Conservation (phyloP, 2,113 vertebrate genomes). For the Aplodontia rufa region DNA sequence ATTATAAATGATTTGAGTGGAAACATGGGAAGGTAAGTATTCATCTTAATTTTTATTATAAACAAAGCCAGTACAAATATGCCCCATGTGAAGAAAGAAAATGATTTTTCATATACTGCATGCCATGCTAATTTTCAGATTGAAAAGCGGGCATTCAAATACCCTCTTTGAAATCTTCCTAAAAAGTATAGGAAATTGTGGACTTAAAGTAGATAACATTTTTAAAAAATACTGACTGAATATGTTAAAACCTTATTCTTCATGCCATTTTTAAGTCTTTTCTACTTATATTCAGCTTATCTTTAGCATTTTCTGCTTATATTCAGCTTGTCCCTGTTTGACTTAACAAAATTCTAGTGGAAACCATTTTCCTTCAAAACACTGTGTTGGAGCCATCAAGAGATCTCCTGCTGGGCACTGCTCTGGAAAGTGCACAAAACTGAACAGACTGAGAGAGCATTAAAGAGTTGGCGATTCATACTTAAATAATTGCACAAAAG, state of each 20-base stretch:
- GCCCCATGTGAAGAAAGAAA: constrained; percentile 14
- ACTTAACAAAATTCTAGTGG: constrained; percentile 46
- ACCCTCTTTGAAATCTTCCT: constrained; percentile 36
- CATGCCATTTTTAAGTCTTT: constrained; percentile 5
- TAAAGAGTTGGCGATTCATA: not conserved
- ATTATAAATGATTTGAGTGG: constrained; percentile 55
- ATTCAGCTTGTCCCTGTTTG: constrained; percentile 21
- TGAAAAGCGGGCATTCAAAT: constrained; percentile 31
- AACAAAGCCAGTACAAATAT: constrained; percentile 22
- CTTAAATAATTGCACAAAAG: not conserved
- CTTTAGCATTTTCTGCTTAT: not conserved
- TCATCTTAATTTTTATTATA: constrained; percentile 21
- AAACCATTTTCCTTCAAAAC: not conserved
- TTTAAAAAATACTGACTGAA: constrained; percentile 18
- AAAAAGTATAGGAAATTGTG: constrained; percentile 22
- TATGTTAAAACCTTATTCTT: not conserved
- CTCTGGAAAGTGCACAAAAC: not conserved
- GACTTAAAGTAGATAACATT: not conserved
- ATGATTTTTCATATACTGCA: constrained; percentile 33
- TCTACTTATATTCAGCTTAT: not conserved
- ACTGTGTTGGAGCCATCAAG: not conserved
- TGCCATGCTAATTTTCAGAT: constrained; percentile 1
- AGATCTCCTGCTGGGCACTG: not conserved
- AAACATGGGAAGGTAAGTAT: not conserved
- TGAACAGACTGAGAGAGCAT: not conserved